Evolutionary conservation across 2,797 vertebrate species (phyloP).

Genomic region (Chloroceryle inda): DNA sequence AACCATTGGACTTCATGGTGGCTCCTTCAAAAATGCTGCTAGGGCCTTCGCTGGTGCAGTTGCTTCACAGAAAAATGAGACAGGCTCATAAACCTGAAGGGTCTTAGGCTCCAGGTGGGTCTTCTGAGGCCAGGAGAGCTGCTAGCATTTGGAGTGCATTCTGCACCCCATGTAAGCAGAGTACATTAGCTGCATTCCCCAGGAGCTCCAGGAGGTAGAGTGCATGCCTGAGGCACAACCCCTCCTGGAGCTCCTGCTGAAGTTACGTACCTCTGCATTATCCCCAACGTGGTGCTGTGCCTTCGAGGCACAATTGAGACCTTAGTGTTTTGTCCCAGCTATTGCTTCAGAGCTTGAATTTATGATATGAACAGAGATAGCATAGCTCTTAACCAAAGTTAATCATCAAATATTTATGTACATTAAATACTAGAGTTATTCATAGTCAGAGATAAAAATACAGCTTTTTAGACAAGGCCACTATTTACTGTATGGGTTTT

Average conservation of each 20-base stretch:
- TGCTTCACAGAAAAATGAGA: not conserved
- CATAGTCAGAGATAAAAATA: slow-evolving; percentile 58
- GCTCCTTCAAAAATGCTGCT: not conserved
- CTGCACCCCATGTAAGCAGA: not conserved
- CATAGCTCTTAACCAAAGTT: slow-evolving; percentile 71
- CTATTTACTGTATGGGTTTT: slow-evolving; percentile 4
- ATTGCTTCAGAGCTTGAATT: slow-evolving; percentile 67
- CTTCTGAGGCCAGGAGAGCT: not conserved
- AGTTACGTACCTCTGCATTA: not conserved
- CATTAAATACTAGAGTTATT: slow-evolving; percentile 73
- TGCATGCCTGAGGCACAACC: slow-evolving; percentile 20
- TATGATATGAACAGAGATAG: slow-evolving; percentile 53
- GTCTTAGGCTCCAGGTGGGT: not conserved
- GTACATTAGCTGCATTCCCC: not conserved
- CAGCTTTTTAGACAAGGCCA: slow-evolving; percentile 12
- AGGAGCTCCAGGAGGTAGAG: slow-evolving; percentile 16
- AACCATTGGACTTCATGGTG: not conserved
- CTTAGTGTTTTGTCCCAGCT: slow-evolving; percentile 63
- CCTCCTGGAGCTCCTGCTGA: not conserved
- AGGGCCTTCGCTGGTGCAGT: not conserved
- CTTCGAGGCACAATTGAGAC: slow-evolving; percentile 55
- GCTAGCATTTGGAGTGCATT: not conserved
- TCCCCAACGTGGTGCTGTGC: not conserved
- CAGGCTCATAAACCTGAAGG: fast-evolving
- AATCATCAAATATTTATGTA: slow-evolving; percentile 74